Conservation (phyloP, 2,113 vertebrate genomes). For the Ginglymostoma cirratum region DNA sequence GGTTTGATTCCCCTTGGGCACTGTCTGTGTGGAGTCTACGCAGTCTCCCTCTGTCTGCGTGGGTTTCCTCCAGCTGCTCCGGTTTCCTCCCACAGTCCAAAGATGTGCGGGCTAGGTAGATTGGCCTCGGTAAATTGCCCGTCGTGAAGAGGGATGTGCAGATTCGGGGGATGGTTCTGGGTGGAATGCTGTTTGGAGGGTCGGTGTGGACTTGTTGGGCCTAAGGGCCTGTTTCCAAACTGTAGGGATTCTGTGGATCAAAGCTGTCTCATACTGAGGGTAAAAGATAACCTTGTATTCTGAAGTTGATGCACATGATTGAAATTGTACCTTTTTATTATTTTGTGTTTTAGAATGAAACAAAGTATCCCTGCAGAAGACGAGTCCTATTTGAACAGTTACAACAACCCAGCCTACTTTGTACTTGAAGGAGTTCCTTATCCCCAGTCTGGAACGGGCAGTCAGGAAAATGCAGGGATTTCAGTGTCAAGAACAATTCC, state of each 20-base stretch:
- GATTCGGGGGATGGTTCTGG: no score
- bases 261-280: neutral
- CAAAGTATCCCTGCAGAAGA: neutral
- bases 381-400: neutral
- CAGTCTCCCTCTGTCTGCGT: no score
- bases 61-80: no score
- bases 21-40: no score
- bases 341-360: constrained; percentile 22
- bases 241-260: neutral
- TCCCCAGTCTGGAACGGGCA: neutral
- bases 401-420: constrained; percentile 27
- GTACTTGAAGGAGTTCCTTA: constrained; percentile 15
- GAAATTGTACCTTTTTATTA: neutral
- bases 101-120: no score
- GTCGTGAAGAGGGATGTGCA: no score
- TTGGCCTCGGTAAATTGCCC: no score
- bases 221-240: no score
- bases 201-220: no score
- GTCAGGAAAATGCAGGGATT: constrained; percentile 26
- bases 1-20: no score
- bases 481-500: neutral
- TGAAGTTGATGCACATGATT: neutral
- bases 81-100: no score
- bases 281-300: neutral
- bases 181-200: no score